Percentiles rank a stretch among this genome's conserved stretches.
Evolutionary conservation across 1,140 invertebrate genomes (phyloP).

Genomic region (Drosophila tsacasi): DNA sequence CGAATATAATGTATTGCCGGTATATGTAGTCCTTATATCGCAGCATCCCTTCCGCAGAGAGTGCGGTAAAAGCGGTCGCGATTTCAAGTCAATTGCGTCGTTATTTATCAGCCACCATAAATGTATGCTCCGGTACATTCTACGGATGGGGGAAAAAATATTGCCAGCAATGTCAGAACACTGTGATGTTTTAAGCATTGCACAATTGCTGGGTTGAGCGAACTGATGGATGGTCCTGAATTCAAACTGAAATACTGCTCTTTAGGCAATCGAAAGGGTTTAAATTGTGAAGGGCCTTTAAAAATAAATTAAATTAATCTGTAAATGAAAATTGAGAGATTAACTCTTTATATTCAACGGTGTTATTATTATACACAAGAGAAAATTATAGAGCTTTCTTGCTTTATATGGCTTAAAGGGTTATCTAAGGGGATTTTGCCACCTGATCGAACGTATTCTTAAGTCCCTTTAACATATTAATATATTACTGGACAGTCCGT

Average conservation of each 20-base stretch:
- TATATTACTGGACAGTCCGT: not conserved
- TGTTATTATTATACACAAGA: not conserved
- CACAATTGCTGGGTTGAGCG: constrained; percentile 24
- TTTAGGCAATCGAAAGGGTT: not conserved
- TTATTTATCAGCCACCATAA: constrained; percentile 76
- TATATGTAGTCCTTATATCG: constrained; percentile 10
- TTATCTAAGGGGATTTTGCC: not conserved
- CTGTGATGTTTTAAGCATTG: constrained; percentile 45
- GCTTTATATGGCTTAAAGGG: no score
- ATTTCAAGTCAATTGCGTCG: constrained; percentile 78
- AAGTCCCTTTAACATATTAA: not conserved
- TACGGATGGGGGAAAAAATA: constrained; percentile 9
- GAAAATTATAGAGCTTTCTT: not conserved
- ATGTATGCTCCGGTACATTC: constrained; percentile 18
- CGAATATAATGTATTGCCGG: constrained; percentile 8
- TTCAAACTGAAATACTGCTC: not conserved
- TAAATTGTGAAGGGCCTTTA: not conserved
- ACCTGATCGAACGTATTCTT: not conserved
- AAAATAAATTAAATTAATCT: constrained; percentile 9
- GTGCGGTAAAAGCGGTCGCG: constrained; percentile 61
- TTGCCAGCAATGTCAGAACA: constrained; percentile 29
- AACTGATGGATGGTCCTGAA: constrained; percentile 23
- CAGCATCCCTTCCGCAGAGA: constrained; percentile 23
- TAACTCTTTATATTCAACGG: not conserved
- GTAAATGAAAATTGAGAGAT: constrained; percentile 8